Conservation (phyloP, 2,113 vertebrate genomes). For the Labeo rohita region DNA sequence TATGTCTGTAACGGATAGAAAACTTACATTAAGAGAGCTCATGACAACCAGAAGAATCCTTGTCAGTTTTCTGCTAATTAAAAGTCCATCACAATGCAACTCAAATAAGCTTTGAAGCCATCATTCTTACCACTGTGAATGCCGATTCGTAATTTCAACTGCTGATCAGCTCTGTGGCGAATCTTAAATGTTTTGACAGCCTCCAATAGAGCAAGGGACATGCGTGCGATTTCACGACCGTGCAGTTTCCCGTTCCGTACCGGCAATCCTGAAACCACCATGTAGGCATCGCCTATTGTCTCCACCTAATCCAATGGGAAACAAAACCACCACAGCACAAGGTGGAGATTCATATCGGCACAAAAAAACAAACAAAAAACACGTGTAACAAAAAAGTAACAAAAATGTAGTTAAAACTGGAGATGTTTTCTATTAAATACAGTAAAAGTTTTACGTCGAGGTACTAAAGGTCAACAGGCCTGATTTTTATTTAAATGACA, state of each 20-base stretch:
- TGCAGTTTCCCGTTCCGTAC: constrained; percentile 88
- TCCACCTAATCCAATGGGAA: constrained; percentile 81
- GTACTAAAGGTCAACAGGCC: not conserved
- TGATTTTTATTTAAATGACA: not conserved
- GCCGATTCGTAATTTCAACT: constrained; percentile 86
- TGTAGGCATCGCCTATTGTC: constrained; percentile 95
- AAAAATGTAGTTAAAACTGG: not conserved
- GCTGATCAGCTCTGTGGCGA: constrained; percentile 83
- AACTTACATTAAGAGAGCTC: not conserved
- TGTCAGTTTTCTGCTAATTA: not conserved
- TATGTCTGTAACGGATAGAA: not conserved
- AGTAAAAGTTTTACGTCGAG: not conserved
- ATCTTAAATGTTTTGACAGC: constrained; percentile 89
- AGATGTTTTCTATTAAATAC: not conserved
- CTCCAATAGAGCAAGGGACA: constrained; percentile 89
- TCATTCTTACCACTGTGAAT: constrained; percentile 85
- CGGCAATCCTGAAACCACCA: constrained; percentile 93
- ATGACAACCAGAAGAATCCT: not conserved
- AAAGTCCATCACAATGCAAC: not conserved
- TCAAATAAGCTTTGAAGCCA: not conserved
- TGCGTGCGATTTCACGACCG: constrained; percentile 86
- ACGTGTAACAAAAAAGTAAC: not conserved
- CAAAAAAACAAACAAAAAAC: too few species aligned
- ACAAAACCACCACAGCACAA: constrained; percentile 3
- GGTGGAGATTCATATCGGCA: not conserved